phyloP scores from a whole-genome alignment of 2,888 invertebrate species.

The Alcis repandata region DNA sequence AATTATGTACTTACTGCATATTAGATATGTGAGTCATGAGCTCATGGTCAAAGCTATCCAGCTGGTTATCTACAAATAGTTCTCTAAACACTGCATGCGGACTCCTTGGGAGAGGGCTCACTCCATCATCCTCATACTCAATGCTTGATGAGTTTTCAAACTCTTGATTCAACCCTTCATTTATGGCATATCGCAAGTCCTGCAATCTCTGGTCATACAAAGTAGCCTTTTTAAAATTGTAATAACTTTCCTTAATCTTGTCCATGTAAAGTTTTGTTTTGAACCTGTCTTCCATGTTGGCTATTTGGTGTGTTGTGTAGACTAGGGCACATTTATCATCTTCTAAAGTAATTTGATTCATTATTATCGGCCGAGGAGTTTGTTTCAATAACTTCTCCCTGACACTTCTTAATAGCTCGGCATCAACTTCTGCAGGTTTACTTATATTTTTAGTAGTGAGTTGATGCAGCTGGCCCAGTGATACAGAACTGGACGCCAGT shows the following conservation, averaged over 20 bases:
- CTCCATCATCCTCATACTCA: slow-evolving; percentile 44
- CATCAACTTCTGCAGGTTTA: slow-evolving; percentile 71
- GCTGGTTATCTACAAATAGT: slow-evolving; percentile 74
- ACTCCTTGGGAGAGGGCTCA: slow-evolving; percentile 63
- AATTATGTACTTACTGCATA: slow-evolving; percentile 74
- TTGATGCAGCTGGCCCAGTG: slow-evolving; percentile 87
- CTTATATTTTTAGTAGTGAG: slow-evolving; percentile 72
- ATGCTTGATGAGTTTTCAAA: slow-evolving; percentile 58
- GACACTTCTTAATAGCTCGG: slow-evolving; percentile 74
- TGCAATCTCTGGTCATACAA: slow-evolving; percentile 79
- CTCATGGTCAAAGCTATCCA: slow-evolving; percentile 78
- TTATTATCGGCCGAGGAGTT: slow-evolving; percentile 44
- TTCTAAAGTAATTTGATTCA: slow-evolving; percentile 63
- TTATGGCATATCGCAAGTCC: slow-evolving; percentile 80
- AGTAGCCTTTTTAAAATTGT: slow-evolving; percentile 80
- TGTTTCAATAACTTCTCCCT: slow-evolving; percentile 78
- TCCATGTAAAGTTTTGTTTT: slow-evolving; percentile 73
- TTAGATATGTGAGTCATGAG: slow-evolving; percentile 72
- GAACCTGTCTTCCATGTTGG: slow-evolving; percentile 68
- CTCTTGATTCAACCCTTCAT: slow-evolving; percentile 79
- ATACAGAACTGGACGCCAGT: slow-evolving; percentile 86
- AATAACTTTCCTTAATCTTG: slow-evolving; percentile 80
- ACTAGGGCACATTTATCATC: slow-evolving; percentile 81
- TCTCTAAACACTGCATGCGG: slow-evolving; percentile 81
- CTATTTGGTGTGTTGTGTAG: slow-evolving; percentile 70